A percentile compares a stretch with the other conserved stretches of the same genome.
Conservation (phyloP, 2,797 vertebrate genomes). For the Anolis apletophallus region DNA sequence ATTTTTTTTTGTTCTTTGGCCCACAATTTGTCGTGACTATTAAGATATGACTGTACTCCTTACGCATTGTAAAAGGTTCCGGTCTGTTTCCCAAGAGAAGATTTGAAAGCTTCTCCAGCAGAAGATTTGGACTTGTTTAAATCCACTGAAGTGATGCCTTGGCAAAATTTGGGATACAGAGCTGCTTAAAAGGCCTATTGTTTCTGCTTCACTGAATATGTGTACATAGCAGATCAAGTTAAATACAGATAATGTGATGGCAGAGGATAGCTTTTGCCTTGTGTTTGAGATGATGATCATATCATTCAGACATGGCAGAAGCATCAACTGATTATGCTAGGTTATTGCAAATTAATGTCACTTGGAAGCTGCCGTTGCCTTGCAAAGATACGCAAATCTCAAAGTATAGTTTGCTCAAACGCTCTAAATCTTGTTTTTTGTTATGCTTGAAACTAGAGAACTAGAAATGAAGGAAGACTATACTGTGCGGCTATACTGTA, state of each 20-base stretch:
- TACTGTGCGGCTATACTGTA: too few relatives aligned
- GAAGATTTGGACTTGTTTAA: slow-evolving; percentile 17
- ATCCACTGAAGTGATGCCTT: slow-evolving; percentile 25
- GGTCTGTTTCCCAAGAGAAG: slow-evolving; percentile 11
- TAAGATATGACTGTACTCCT: neutral
- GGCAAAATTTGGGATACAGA: slow-evolving; percentile 32
- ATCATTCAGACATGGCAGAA: neutral
- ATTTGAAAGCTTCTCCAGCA: slow-evolving; percentile 9
- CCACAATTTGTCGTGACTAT: neutral
- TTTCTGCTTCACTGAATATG: slow-evolving; percentile 1
- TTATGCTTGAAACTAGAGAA: neutral
- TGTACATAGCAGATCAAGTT: slow-evolving; percentile 7
- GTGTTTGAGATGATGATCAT: neutral
- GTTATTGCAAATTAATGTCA: neutral
- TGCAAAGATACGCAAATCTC: neutral
- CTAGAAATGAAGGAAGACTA: rapidly evolving
- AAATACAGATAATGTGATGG: slow-evolving; percentile 7
- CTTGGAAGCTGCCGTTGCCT: neutral
- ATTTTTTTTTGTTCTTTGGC: neutral
- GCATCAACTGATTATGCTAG: neutral
- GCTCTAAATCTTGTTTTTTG: neutral
- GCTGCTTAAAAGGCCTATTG: slow-evolving; percentile 7
- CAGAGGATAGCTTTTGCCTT: neutral
- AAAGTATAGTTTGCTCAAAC: neutral
- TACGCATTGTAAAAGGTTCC: neutral